Evolutionary conservation across 2,113 vertebrate species (phyloP).

Genomic region (Rynchops niger): DNA sequence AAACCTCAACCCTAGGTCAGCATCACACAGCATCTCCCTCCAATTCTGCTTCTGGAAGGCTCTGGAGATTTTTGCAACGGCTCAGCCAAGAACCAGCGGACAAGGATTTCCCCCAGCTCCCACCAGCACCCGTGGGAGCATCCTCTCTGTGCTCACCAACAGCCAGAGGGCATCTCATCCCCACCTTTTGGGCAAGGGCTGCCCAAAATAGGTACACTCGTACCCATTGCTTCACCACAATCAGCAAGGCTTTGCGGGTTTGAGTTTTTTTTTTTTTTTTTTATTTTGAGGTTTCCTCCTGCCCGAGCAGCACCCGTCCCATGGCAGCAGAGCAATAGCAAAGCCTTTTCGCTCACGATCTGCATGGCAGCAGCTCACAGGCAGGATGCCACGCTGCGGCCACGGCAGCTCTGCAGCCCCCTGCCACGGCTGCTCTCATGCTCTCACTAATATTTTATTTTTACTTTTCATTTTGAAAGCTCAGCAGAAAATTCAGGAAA

Average conservation of each 20-base stretch:
- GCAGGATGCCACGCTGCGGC: accelerated
- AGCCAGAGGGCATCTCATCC: background rate
- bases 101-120: background rate
- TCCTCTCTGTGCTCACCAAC: background rate
- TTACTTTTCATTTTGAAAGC: background rate
- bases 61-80: background rate
- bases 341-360: background rate
- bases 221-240: background rate
- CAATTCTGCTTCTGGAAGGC: background rate
- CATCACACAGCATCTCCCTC: accelerated
- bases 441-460: background rate
- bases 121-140: background rate
- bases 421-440: background rate
- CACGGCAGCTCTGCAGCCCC: background rate
- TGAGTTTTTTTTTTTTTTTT: background rate
- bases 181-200: background rate
- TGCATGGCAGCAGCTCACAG: accelerated
- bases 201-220: background rate
- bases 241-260: background rate
- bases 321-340: accelerated
- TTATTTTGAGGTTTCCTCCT: background rate
- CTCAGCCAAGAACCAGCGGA: background rate
- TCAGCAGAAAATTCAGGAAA: background rate
- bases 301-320: background rate
- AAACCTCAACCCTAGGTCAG: background rate